These are phyloP conservation scores for Takifugu rubripes DNA, from an alignment of 2,797 vertebrate species.

Conservation along the genomic window DNA sequence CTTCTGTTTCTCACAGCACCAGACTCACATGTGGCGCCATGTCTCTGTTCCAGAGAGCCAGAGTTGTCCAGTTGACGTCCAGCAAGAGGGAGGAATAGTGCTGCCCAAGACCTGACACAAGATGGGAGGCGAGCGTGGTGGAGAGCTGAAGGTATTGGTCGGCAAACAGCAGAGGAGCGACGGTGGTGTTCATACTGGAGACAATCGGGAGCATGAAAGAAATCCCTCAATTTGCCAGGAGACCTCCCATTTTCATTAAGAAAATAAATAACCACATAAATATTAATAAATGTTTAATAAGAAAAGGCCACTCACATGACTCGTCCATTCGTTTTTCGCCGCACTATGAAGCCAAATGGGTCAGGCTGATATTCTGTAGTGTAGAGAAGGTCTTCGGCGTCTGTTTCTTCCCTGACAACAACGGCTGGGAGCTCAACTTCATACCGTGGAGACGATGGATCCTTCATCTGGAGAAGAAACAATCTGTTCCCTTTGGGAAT, in stretches of 20 bases:
- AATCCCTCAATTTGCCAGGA: too few relatives aligned
- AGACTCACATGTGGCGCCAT: constrained; percentile 77
- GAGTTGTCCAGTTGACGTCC: constrained; percentile 82
- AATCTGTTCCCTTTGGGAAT: neutral
- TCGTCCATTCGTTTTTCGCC: constrained; percentile 72
- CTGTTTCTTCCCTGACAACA: constrained; percentile 29
- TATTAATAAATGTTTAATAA: neutral
- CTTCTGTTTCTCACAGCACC: neutral
- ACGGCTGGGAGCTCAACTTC: constrained; percentile 81
- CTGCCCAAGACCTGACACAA: constrained; percentile 87
- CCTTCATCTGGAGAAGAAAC: constrained; percentile 77
- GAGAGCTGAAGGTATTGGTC: constrained; percentile 97
- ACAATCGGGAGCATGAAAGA: neutral
- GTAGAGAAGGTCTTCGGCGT: constrained; percentile 61
- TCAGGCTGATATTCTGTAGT: constrained; percentile 73
- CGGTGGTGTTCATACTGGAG: constrained; percentile 85
- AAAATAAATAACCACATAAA: too few relatives aligned
- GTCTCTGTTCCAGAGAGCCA: constrained; percentile 94
- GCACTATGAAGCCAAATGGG: constrained; percentile 85
- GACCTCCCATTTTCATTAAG: neutral
- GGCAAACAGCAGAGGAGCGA: constrained; percentile 89
- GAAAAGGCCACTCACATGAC: constrained; percentile 80
- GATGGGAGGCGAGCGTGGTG: constrained; percentile 80
- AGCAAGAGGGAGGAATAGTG: constrained; percentile 84
- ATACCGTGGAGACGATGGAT: constrained; percentile 79